phyloP scores from a whole-genome alignment of 2,888 invertebrate genomes.

The Pheosia gnoma region DNA sequence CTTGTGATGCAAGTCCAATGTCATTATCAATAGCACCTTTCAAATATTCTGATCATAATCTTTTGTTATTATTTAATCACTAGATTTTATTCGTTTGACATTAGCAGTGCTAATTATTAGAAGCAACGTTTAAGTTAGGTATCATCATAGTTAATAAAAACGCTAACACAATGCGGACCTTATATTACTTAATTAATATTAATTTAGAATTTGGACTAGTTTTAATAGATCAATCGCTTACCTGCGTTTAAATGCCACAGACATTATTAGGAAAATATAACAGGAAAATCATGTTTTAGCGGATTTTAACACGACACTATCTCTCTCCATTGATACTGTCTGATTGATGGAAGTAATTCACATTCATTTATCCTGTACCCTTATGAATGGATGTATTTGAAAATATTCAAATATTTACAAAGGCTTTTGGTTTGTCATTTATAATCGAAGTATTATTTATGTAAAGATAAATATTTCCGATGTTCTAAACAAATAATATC shows the following conservation, averaged over 20 bases:
- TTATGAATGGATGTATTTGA: neutral
- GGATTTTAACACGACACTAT: constrained; percentile 21
- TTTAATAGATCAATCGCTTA: neutral
- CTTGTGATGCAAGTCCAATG: neutral
- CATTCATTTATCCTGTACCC: constrained; percentile 21
- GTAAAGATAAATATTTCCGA: too few species aligned
- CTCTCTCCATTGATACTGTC: constrained; percentile 25
- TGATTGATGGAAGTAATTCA: constrained; percentile 27
- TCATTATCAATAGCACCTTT: neutral
- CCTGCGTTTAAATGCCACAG: constrained; percentile 3
- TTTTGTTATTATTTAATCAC: neutral
- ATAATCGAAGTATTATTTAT: too few species aligned
- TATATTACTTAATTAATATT: neutral
- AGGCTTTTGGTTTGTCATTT: neutral
- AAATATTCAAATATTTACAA: neutral
- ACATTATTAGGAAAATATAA: constrained; percentile 20
- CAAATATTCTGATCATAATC: neutral
- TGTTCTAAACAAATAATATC: too few species aligned
- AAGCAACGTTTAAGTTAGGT: neutral
- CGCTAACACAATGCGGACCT: neutral
- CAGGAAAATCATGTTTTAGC: constrained; percentile 24
- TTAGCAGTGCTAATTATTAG: neutral
- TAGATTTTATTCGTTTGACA: neutral
- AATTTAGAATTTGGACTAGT: neutral
- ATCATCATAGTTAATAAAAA: neutral